phyloP scores from a whole-genome alignment of 2,797 vertebrate species.

The Epinephelus coioides region DNA sequence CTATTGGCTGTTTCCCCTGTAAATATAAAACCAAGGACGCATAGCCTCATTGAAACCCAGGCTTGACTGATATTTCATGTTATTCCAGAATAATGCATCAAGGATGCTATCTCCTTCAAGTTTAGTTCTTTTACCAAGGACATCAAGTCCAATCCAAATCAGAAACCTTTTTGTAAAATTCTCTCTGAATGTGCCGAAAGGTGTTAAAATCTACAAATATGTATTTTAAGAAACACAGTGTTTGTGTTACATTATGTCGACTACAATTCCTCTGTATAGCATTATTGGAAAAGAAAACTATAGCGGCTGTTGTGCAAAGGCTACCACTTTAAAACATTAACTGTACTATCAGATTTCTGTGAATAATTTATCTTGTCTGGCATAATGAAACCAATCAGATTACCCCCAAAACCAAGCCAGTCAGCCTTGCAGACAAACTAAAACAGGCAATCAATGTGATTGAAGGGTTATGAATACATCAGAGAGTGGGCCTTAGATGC shows the following conservation, averaged over 20 bases:
- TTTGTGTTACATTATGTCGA: constrained; percentile 25
- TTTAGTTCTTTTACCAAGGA: constrained; percentile 40
- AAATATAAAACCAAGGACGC: constrained; percentile 68
- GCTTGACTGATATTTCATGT: constrained; percentile 52
- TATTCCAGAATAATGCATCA: constrained; percentile 62
- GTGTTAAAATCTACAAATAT: not conserved
- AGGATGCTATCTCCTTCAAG: constrained; percentile 48
- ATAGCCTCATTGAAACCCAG: constrained; percentile 44
- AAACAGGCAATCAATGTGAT: constrained; percentile 62
- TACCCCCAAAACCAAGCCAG: constrained; percentile 44
- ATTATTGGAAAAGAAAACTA: constrained; percentile 1
- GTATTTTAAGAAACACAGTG: not conserved
- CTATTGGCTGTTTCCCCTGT: constrained; percentile 53
- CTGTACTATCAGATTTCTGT: constrained; percentile 41
- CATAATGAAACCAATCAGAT: constrained; percentile 67
- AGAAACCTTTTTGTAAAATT: constrained; percentile 30
- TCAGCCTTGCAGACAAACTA: constrained; percentile 43
- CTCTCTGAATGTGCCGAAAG: constrained; percentile 18
- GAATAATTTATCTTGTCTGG: constrained; percentile 65
- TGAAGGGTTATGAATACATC: constrained; percentile 60
- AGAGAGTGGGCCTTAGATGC: constrained; percentile 33
- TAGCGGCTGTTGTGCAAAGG: constrained; percentile 32
- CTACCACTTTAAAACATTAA: constrained; percentile 38
- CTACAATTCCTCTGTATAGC: constrained; percentile 12
- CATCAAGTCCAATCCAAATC: constrained; percentile 30